These are phyloP conservation scores for Capreolus pygargus DNA, from an alignment of 2,113 vertebrate genomes.

Conservation along the genomic window DNA sequence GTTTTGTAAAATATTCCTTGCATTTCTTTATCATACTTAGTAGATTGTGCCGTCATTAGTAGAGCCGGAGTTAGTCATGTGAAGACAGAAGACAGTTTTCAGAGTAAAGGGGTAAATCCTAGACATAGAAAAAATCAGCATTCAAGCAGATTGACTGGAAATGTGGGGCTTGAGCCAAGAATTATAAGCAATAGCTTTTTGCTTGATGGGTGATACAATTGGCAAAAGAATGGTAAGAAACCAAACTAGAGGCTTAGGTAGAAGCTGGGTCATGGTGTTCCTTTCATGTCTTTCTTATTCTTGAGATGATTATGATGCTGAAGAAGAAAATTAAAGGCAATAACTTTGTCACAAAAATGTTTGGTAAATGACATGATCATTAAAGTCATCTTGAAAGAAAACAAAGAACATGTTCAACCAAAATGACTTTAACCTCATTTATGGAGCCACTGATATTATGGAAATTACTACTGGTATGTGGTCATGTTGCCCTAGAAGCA, in stretches of 20 bases:
- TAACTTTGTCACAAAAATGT: neutral
- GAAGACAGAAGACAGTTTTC: neutral
- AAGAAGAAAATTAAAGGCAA: neutral
- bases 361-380: neutral
- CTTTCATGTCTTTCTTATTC: neutral
- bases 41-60: neutral
- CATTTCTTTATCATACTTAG: neutral
- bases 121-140: neutral
- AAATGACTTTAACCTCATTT: conserved; percentile 15
- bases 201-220: neutral
- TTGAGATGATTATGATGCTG: neutral
- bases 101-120: neutral
- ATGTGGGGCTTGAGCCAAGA: neutral
- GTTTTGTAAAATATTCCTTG: neutral
- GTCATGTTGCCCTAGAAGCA: neutral
- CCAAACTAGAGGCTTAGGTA: neutral
- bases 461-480: neutral
- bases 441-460: neutral
- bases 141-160: neutral
- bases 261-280: neutral
- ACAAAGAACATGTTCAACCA: neutral
- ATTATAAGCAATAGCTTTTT: neutral
- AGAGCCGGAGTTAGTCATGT: neutral
- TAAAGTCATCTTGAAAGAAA: conserved; percentile 3
- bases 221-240: neutral